Evolutionary conservation across 2,888 invertebrate genomes (phyloP).

Genomic region (Lepidonotus clava): DNA sequence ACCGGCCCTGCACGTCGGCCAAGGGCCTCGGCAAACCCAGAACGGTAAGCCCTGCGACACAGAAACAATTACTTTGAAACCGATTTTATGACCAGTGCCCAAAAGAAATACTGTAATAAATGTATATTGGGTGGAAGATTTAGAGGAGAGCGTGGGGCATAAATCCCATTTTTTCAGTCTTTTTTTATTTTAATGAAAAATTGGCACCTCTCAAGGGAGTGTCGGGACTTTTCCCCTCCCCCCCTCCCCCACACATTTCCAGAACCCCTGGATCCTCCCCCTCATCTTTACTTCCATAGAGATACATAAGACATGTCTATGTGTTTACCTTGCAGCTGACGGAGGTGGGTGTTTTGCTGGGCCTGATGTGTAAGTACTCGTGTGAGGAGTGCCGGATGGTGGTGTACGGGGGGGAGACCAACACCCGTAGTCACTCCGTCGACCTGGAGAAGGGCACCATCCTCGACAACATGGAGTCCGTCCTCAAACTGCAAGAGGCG

Average conservation of each 20-base stretch:
- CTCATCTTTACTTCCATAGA: too few relatives aligned
- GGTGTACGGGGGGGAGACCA: constrained; percentile 67
- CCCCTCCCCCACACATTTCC: too few relatives aligned
- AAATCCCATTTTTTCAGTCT: too few relatives aligned
- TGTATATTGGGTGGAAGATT: too few relatives aligned
- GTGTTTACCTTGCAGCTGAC: constrained; percentile 69
- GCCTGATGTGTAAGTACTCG: constrained; percentile 81
- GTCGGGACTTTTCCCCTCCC: too few relatives aligned
- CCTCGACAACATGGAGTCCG: constrained; percentile 77
- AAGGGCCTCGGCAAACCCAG: constrained; percentile 78
- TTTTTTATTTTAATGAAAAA: too few relatives aligned
- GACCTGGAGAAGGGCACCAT: constrained; percentile 79
- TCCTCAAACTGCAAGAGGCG: constrained; percentile 63
- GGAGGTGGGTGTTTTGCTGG: constrained; percentile 79
- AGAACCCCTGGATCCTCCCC: too few relatives aligned
- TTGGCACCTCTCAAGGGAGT: too few relatives aligned
- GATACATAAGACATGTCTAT: neutral
- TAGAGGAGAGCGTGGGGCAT: too few relatives aligned
- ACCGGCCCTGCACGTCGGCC: constrained; percentile 74
- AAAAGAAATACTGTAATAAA: too few relatives aligned
- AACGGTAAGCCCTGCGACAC: constrained; percentile 68
- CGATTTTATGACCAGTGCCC: too few relatives aligned
- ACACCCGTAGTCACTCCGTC: constrained; percentile 77
- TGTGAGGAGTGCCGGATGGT: constrained; percentile 80
- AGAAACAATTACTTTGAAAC: too few relatives aligned